A percentile compares a stretch with the other conserved stretches of the same genome.
phyloP scores from a whole-genome alignment of 2,888 invertebrate genomes.

The Lasioglossum calceatum region DNA sequence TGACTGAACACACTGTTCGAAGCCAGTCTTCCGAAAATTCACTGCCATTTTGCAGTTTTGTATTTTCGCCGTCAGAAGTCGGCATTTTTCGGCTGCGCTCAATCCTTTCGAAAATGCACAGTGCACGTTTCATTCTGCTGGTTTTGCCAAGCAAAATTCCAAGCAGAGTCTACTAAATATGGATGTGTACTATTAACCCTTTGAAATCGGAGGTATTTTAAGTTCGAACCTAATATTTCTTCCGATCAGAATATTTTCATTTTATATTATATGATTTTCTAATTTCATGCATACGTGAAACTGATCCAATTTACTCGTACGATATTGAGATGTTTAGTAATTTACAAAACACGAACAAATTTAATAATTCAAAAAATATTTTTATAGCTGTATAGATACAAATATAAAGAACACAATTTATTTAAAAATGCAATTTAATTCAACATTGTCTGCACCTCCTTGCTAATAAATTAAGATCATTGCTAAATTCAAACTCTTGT shows the following conservation, averaged over 20 bases:
- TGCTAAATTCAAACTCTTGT: background rate
- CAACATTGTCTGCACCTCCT: background rate
- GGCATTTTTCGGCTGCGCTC: background rate
- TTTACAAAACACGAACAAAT: background rate
- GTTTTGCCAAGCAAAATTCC: background rate
- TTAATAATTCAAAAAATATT: background rate
- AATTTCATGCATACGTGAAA: too few relatives aligned
- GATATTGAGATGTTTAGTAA: background rate
- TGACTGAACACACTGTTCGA: background rate
- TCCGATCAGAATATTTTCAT: background rate
- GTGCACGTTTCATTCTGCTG: background rate
- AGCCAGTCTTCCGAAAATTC: background rate
- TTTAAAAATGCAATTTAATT: background rate
- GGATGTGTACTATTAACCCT: background rate
- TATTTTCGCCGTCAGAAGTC: background rate
- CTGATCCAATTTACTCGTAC: background rate
- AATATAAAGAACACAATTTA: background rate
- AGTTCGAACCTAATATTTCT: background rate
- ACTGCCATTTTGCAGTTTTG: background rate
- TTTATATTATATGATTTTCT: background rate
- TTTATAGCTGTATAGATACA: background rate
- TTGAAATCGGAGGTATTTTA: background rate
- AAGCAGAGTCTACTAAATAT: background rate
- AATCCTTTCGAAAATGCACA: background rate
- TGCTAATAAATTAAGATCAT: background rate